These are phyloP conservation scores for Pocillopora verrucosa DNA, from an alignment of 64 coral and sea anemone species.

Conservation along the genomic window DNA sequence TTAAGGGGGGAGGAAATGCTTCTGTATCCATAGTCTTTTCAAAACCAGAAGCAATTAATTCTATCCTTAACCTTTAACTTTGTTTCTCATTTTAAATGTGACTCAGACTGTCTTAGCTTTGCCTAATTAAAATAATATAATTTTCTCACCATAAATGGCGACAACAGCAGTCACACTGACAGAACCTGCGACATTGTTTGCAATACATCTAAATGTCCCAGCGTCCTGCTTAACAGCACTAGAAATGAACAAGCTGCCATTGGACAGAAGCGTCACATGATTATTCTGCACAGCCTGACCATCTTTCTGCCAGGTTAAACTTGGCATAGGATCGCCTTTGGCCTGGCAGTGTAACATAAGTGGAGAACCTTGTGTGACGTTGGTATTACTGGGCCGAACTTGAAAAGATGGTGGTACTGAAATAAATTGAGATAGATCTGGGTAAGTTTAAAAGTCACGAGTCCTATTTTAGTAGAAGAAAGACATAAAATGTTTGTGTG, in stretches of 20 bases:
- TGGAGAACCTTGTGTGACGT: slow-evolving; percentile 44
- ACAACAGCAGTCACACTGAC: slow-evolving; percentile 18
- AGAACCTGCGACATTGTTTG: slow-evolving; percentile 71
- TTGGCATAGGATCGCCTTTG: slow-evolving; percentile 69
- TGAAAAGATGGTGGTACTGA: slow-evolving; percentile 81
- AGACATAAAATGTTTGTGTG: background rate
- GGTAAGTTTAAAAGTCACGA: too few relatives aligned
- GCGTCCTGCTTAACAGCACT: slow-evolving; percentile 58
- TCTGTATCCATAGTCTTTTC: too few relatives aligned
- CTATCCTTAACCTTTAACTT: too few relatives aligned
- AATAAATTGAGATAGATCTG: background rate
- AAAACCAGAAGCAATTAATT: too few relatives aligned
- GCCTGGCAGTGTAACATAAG: slow-evolving; percentile 70
- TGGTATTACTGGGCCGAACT: slow-evolving; percentile 48
- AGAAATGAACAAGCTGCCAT: slow-evolving; percentile 70
- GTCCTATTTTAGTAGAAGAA: too few relatives aligned
- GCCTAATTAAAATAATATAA: too few relatives aligned
- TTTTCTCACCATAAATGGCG: slow-evolving; percentile 60
- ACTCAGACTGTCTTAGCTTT: too few relatives aligned
- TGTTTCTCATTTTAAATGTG: too few relatives aligned
- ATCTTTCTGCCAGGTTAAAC: slow-evolving; percentile 71
- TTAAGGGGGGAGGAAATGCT: too few relatives aligned
- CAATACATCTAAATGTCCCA: slow-evolving; percentile 73
- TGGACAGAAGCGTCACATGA: slow-evolving; percentile 53
- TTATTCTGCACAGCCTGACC: slow-evolving; percentile 44